phyloP scores from a whole-genome alignment of 2,113 vertebrate species.

The Petrocephalus zakoni region DNA sequence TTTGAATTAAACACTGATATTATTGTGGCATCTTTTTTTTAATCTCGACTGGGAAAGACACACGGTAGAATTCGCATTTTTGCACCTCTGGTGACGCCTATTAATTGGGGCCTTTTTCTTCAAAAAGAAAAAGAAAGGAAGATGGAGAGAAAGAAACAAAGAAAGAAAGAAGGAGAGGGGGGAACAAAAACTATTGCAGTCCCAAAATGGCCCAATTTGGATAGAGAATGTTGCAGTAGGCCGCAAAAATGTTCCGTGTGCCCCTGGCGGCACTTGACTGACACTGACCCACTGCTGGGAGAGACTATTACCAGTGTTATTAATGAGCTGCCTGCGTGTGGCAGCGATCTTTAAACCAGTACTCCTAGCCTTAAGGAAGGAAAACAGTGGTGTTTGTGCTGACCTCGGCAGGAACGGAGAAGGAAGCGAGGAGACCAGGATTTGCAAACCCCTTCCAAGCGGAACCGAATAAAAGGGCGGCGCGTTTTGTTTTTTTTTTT shows the following conservation, averaged over 20 bases:
- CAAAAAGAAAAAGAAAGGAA: background rate
- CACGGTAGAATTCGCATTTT: background rate
- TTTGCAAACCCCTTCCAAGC: background rate
- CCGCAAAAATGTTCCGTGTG: background rate
- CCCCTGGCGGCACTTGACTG: conserved; percentile 14
- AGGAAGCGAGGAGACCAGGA: background rate
- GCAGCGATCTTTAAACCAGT: background rate
- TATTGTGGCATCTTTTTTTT: background rate
- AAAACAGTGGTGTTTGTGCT: conserved; percentile 14
- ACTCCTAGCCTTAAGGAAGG: background rate
- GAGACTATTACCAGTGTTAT: conserved; percentile 17
- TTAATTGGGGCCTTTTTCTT: background rate
- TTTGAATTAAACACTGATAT: background rate
- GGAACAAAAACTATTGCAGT: background rate
- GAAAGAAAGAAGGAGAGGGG: too few species aligned
- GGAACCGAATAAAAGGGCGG: conserved; percentile 5
- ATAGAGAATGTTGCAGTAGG: background rate
- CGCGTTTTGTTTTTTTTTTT: background rate
- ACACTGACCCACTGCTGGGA: conserved; percentile 16
- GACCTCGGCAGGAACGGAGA: background rate
- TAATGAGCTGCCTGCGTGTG: conserved; percentile 17
- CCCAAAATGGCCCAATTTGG: background rate
- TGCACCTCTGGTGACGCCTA: background rate
- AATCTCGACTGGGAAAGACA: background rate
- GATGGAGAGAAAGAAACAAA: background rate